phyloP scores from a whole-genome alignment of 2,888 invertebrate genomes.

The Miltochrista miniata region DNA sequence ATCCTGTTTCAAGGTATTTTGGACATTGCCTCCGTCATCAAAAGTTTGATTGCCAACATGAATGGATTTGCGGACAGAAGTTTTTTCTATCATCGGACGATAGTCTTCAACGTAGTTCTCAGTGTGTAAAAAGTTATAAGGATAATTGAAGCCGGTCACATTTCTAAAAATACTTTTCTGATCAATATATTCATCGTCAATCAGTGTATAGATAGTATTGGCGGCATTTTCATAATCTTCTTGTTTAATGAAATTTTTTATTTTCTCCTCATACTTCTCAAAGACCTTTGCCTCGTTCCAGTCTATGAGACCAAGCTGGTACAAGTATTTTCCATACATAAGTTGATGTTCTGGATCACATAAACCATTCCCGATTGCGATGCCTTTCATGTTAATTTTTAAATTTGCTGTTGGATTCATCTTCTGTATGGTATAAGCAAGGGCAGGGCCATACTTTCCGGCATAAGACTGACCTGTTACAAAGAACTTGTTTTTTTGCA shows the following conservation, averaged over 20 bases:
- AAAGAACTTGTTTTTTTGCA: constrained; percentile 73
- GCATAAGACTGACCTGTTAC: constrained; percentile 84
- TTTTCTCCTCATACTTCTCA: constrained; percentile 84
- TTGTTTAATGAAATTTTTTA: constrained; percentile 83
- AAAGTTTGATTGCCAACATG: constrained; percentile 93
- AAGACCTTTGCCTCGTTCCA: constrained; percentile 84
- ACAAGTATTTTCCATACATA: constrained; percentile 90
- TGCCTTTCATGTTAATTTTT: constrained; percentile 88
- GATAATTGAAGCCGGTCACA: constrained; percentile 89
- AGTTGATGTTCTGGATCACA: constrained; percentile 91
- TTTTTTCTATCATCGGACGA: constrained; percentile 85
- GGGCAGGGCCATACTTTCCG: constrained; percentile 71
- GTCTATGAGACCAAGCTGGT: constrained; percentile 89
- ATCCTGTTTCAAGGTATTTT: constrained; percentile 88
- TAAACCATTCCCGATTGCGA: constrained; percentile 91
- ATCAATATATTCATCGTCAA: constrained; percentile 87
- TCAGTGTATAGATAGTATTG: constrained; percentile 86
- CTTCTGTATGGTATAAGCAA: constrained; percentile 64
- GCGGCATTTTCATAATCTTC: constrained; percentile 88
- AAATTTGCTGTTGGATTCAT: constrained; percentile 85
- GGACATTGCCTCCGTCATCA: constrained; percentile 86
- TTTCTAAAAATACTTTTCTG: constrained; percentile 87
- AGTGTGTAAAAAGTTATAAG: constrained; percentile 88
- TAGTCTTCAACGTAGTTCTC: constrained; percentile 83
- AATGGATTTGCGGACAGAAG: constrained; percentile 87